phyloP scores from a whole-genome alignment of 1,140 invertebrate species.

The Zaprionus camerounensis region DNA sequence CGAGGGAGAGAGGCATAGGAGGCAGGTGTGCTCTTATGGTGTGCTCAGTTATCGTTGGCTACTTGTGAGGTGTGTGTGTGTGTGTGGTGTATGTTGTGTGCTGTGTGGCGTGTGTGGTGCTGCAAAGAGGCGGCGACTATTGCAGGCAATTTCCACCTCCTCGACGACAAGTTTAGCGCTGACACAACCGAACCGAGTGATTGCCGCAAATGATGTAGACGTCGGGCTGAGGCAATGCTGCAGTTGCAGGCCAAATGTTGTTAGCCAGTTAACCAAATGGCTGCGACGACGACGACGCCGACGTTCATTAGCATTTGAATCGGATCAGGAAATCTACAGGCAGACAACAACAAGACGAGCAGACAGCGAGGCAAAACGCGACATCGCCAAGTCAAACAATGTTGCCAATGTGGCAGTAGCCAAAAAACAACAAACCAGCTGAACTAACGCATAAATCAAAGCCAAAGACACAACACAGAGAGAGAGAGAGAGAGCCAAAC shows the following conservation, averaged over 20 bases:
- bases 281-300: background rate
- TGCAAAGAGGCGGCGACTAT: slow-evolving; percentile 24
- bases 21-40: background rate
- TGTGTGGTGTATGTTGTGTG: background rate
- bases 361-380: slow-evolving; percentile 19
- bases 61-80: slow-evolving; percentile 1
- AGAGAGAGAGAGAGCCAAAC: background rate
- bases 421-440: slow-evolving; percentile 24
- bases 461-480: slow-evolving; percentile 11
- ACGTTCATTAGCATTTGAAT: slow-evolving; percentile 45
- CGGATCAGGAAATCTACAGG: slow-evolving; percentile 42
- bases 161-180: slow-evolving; percentile 38
- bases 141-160: slow-evolving; percentile 42
- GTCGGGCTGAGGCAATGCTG: slow-evolving; percentile 23
- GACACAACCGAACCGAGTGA: slow-evolving; percentile 21
- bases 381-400: slow-evolving; percentile 12
- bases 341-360: slow-evolving; percentile 17
- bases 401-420: slow-evolving; percentile 11
- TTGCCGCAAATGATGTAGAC: slow-evolving; percentile 27
- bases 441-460: slow-evolving; percentile 40
- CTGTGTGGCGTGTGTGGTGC: background rate
- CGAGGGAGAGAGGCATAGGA: background rate
- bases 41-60: slow-evolving; percentile 5
- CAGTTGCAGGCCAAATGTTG: slow-evolving; percentile 27
- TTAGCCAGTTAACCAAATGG: slow-evolving; percentile 14